Evolutionary conservation across 2,797 vertebrate genomes (phyloP), one percentile per base, ranked within the genome.

Genomic region (Taenioides sp.): DNA sequence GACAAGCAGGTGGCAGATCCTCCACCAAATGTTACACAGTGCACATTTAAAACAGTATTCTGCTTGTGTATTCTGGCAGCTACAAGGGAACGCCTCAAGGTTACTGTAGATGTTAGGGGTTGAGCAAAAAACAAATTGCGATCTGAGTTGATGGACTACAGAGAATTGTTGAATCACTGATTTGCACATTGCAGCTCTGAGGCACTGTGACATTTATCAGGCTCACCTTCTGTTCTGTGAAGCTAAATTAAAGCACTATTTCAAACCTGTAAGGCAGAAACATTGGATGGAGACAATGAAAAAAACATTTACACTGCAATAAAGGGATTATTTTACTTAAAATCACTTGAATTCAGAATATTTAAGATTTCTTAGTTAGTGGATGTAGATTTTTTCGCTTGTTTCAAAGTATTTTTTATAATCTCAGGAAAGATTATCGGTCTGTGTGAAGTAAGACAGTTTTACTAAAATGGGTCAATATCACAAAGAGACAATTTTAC

Each of bases 101-200:
- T 84, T 75, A 77, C 40, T 61, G 75, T 50, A 61, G 71, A 79
- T 87, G 79, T 82, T 81, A 87, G 50, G 47, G 78, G 40, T 61
- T 73, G 82, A 80, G 81, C 88, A 88, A 86, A 91, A 74, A 73
- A 58, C 76, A 61, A 66, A 70, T 52, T 58, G 71, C 74, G 69
- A 25, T 31, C 31, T 18, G 40, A 47, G 63, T 66, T 66, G 69
- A 49, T 10, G 20, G 58, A 14, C 17, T 78, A 83, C 85, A 73
- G 88, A 88, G 85, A 85, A 83, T 84, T 86, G 76, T 78, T 70
- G 64, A 75, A 78, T 75, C 78, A 87, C 71, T 72, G 80, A 90
- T 85, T 70, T 47, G 17, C 37, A 63, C 54, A 25, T 60, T 76
- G 70, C 81, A 63, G 69, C 67, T 73, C 57, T 20, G 50, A 71